Percentiles rank a stretch among this genome's conserved stretches.
Conservation (phyloP, 2,113 vertebrate species). For the Sinocyclocheilus maitianheensis region DNA sequence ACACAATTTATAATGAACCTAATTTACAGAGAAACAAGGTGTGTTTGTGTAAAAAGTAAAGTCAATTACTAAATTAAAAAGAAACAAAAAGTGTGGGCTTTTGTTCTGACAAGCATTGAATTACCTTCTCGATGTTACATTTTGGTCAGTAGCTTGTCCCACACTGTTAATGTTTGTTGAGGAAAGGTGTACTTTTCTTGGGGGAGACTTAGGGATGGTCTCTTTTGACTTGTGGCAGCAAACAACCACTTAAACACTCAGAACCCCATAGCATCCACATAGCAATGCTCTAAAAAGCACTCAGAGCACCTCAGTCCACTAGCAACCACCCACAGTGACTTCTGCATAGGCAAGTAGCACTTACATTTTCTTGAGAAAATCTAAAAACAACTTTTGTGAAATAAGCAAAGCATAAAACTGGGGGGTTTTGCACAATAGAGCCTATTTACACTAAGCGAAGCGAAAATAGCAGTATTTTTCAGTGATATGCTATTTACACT, state of each 20-base stretch:
- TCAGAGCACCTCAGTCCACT: not conserved
- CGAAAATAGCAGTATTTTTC: too few relatives aligned
- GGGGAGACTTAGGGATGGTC: not conserved
- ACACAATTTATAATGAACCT: not conserved
- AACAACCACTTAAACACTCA: not conserved
- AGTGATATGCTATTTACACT: too few relatives aligned
- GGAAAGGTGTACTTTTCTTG: not conserved
- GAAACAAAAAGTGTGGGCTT: too few relatives aligned
- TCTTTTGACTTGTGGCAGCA: not conserved
- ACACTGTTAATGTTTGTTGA: not conserved
- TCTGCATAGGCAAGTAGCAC: not conserved
- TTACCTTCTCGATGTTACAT: not conserved
- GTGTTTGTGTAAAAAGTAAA: not conserved
- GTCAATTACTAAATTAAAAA: not conserved
- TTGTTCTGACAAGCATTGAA: not conserved
- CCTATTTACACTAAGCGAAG: too few relatives aligned
- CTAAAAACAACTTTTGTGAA: not conserved
- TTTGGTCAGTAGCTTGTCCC: not conserved
- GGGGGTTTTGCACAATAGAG: too few relatives aligned
- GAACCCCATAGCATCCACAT: not conserved
- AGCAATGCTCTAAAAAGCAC: not conserved
- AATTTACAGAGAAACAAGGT: not conserved
- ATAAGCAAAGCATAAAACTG: not conserved
- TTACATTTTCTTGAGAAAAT: not conserved
- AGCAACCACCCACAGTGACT: not conserved